Percentiles rank a stretch among this genome's conserved stretches.
Evolutionary conservation across 2,797 vertebrate species (phyloP).

Genomic region (Microchirus variegatus): DNA sequence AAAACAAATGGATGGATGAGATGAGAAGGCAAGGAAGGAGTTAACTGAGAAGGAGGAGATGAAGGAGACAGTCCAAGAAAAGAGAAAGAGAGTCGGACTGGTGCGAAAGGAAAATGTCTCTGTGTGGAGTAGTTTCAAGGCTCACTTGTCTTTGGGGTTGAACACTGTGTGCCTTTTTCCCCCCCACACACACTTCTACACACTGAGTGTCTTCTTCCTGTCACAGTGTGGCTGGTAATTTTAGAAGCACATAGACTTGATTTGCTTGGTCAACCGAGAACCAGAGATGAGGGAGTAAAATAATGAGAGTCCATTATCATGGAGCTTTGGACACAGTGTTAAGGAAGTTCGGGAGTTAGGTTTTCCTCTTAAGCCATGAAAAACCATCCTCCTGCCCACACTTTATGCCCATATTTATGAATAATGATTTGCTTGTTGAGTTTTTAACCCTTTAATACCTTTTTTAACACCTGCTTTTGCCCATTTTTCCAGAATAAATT

Average conservation of each 20-base stretch:
- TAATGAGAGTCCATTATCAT: conserved; percentile 28
- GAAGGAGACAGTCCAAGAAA: not conserved
- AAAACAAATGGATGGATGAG: conserved; percentile 15
- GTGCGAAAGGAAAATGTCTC: conserved; percentile 17
- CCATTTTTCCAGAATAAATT: too few species aligned
- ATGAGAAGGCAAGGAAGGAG: conserved; percentile 4
- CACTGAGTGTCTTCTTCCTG: conserved; percentile 26
- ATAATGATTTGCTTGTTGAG: too few species aligned
- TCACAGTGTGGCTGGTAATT: conserved; percentile 19
- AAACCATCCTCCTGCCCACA: too few species aligned
- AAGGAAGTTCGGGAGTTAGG: not conserved
- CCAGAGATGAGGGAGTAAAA: conserved; percentile 22
- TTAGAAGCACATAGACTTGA: conserved; percentile 25
- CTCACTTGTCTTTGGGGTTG: conserved; percentile 42
- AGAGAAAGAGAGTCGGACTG: conserved; percentile 13
- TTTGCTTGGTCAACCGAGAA: conserved; percentile 33
- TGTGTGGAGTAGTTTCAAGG: conserved; percentile 34
- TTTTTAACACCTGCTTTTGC: too few species aligned
- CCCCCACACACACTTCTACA: not conserved
- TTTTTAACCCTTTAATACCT: too few species aligned
- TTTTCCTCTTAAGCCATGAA: too few species aligned
- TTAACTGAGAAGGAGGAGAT: not conserved
- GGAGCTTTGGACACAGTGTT: not conserved
- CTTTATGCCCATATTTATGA: too few species aligned
- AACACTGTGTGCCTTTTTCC: conserved; percentile 33